Evolutionary conservation across 2,888 invertebrate genomes (phyloP), one percentile per base, ranked within the genome.

Genomic region (Leptopilina drosophilae): DNA sequence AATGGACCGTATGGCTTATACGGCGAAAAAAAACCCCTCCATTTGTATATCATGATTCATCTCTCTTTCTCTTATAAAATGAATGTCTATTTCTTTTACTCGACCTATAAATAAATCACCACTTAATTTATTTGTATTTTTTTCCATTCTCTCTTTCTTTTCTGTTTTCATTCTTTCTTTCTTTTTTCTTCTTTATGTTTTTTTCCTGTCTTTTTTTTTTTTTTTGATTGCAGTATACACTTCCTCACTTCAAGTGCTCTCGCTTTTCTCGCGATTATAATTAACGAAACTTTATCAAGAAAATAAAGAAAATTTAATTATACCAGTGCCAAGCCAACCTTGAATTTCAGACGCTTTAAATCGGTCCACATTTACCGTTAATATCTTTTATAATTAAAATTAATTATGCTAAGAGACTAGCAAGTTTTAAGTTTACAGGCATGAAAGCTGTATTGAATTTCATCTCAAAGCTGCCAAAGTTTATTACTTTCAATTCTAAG

Each of bases 231-330:
- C 14, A 69, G 33, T 33, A 33, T 33, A 33, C 33, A 33, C 33
- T 33, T 33, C 5, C 33, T 33, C 33, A 33, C 33, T 33, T 33
- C 33, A 33, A 69, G 14, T 26, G 7, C 53, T 56, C 53, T 56
- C 33, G 9, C 26, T 49, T 49, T 73, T 33, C 33, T 8, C 14
- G 69, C 26, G 26, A 73, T 67, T 49, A 53, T 26, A 56, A 53
- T 49, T 20, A 49, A 49, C 11, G 3, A 69, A 69, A 12, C 8
- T 26, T 56, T 5, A 33, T 73, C 26, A 12, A 26, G 53, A 5
- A 73, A 73, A 56, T 53, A 33, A 73, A 73, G 14, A 56, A 73
- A 53, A 73, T 73, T 56, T n/a, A 73, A 56, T 73, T 56, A 73
- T 8, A 4, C 49, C 49, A 49, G 11, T 7, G 26, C 33, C 73